Percentiles rank a stretch among this genome's conserved stretches.
These are phyloP conservation scores for Chrysomallon squamiferum DNA, from an alignment of 1,140 invertebrate genomes.

Conservation along the genomic window DNA sequence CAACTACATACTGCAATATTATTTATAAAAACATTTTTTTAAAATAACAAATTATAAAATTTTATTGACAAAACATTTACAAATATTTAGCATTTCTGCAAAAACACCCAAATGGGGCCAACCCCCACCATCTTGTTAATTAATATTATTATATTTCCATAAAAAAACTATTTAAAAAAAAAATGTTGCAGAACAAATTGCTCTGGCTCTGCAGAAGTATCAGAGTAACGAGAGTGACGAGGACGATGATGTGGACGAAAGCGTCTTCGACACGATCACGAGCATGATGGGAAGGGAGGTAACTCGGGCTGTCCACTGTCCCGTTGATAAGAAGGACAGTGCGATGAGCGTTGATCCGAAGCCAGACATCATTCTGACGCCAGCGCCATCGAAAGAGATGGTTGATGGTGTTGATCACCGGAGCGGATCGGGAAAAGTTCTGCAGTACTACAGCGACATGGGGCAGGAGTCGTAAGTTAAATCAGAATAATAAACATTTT, in stretches of 20 bases:
- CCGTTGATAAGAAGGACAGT: conserved; percentile 3
- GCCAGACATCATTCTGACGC: background rate
- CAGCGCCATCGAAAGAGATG: background rate
- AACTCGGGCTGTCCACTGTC: conserved; percentile 21
- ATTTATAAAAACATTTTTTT: no score
- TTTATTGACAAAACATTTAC: no score
- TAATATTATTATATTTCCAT: no score
- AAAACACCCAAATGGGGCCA: no score
- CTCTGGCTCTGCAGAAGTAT: conserved; percentile 44
- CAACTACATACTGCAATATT: no score
- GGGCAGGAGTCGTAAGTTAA: conserved; percentile 49
- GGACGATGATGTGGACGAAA: conserved; percentile 32
- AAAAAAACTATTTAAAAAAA: no score
- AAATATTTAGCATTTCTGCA: no score
- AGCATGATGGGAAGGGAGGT: conserved; percentile 37
- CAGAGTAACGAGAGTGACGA: conserved; percentile 26
- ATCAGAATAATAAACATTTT: no score
- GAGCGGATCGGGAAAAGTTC: conserved; percentile 28
- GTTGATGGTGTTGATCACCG: conserved; percentile 22
- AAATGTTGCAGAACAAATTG: conserved; percentile 45
- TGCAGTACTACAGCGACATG: conserved; percentile 52
- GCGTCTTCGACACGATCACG: conserved; percentile 51
- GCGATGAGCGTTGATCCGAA: conserved; percentile 14
- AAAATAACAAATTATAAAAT: no score
- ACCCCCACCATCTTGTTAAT: no score